Evolutionary conservation across 2,888 invertebrate genomes (phyloP), one percentile per base, ranked within the genome.

Genomic region (Spilarctia lutea): DNA sequence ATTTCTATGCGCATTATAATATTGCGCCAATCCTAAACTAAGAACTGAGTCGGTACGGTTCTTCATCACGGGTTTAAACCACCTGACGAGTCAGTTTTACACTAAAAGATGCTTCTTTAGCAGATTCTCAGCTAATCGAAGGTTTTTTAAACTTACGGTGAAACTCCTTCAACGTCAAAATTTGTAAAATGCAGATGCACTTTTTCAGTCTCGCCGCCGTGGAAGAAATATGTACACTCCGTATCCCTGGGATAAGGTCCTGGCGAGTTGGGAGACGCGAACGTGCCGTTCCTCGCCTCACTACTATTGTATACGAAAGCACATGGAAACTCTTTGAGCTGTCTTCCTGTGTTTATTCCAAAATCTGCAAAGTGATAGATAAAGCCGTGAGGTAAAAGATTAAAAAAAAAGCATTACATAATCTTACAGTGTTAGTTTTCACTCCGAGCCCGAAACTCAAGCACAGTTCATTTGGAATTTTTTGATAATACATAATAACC

Each of bases 81-180:
- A 52, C 52, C 8, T 52, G 1, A 24, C 52, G 52, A 7, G 20
- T 24, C 52, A 52, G 24, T 24, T 24, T 8, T 56, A 56, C 10
- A 24, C 10, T 11, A n/a, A 24, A 52, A 56, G 24, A 56, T 56
- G 24, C n/a, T n/a, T n/a, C n/a, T 3, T 20, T 18, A 6, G 48
- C 35, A 48, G n/a, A n/a, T n/a, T n/a, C n/a, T n/a, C n/a, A n/a
- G 2, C 1, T 20, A 24, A 52, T 24, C 52, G 3, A 56, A 11
- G 45, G 16, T 8, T 56, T 24, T n/a, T 30, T 6, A 78, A 75
- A 97, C 98, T 97, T 96, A 99, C 99, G 99, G 99, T 86, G 97
- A 96, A 76, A 99, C 98, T 81, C 99, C 99, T 93, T 99, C 99
- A 66, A 99, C 98, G 91, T 99, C 99, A 90, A 99, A 99, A 93